Conservation (phyloP, 2,797 vertebrate species). For the Mareca penelope region DNA sequence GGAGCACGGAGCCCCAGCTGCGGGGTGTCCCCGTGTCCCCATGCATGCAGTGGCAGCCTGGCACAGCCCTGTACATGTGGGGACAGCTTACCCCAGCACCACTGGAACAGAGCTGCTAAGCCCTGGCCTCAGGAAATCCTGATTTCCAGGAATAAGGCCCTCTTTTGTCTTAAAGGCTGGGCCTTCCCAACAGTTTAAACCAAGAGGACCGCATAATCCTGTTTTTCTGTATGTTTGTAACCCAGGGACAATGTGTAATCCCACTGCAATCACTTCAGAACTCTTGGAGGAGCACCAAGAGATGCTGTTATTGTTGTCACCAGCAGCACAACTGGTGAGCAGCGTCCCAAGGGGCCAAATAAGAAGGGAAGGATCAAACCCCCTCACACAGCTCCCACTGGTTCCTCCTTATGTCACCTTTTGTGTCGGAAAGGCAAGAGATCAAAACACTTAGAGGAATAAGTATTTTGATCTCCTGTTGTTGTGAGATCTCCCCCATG, state of each 20-base stretch:
- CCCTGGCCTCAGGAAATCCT: constrained; percentile 22
- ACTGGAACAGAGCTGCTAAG: neutral
- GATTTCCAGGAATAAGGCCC: constrained; percentile 25
- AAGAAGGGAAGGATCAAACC: neutral
- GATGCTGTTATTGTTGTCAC: constrained; percentile 11
- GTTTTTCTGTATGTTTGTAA: constrained; percentile 37
- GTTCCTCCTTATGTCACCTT: neutral
- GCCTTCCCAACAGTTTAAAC: neutral
- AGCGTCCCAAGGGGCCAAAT: neutral
- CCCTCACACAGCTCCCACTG: neutral
- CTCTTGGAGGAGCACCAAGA: neutral
- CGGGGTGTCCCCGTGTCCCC: neutral
- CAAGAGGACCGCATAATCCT: constrained; percentile 32
- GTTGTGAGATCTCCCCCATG: neutral
- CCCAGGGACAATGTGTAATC: neutral
- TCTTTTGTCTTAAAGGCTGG: neutral
- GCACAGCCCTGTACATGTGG: neutral
- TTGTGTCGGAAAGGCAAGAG: neutral
- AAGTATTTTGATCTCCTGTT: neutral
- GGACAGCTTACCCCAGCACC: neutral
- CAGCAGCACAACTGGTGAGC: neutral
- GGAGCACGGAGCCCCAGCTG: neutral
- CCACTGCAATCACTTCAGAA: neutral
- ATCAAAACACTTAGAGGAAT: neutral
- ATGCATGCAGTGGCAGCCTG: fast-evolving